Base-by-base conservation (phyloP, 2,888 invertebrate species). In the Muschampia plurimacula region DNA sequence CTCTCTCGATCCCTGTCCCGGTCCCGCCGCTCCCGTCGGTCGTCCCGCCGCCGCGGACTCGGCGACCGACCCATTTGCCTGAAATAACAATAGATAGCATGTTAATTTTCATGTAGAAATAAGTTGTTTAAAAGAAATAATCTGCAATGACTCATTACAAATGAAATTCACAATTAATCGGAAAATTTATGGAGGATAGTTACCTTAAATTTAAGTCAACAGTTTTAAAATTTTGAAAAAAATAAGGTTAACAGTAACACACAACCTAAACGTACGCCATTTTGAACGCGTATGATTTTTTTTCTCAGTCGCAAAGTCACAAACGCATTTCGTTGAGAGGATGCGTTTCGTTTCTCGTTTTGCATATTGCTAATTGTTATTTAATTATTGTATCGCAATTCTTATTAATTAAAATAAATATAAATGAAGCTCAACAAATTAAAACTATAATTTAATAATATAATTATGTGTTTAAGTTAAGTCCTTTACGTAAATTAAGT, bases 1-100 rank as follows among this genome's bases (percentile, higher is more conserved):
- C 92, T 86, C 66, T 91, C 91, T 70, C 94, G 89, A 77, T 92
- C 91, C 76, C 93, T 86, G 77, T 90, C 90, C 77, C 90, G 81
- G 62, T 82, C 81, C 62, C 81, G 76, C 52, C 86, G 79, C 10
- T 85, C 87, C n/a, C 80, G 74, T 28, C 79, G 81, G 52, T 77
- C 75, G 39, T 92, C 92, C 79, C 93, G 91, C 81, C 93, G 91
- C 79, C 91, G 87, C 76, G 94, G 94, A 82, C 94, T 94, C 73
- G 94, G 94, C 83, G 94, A 92, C 76, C 94, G 90, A 79, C 92
- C 94, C 95, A 93, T 94, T 80, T 83, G 85, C 85, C 70, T 81
- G 72, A 22, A 63, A 52, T 57, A 2, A 10, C 10, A 59, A 15
- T 2, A 62, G 3, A 39, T 22, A 59, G 7, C 32, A 59, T 13